phyloP scores from a whole-genome alignment of 2,888 invertebrate genomes.

The Amblyteles armatorius region DNA sequence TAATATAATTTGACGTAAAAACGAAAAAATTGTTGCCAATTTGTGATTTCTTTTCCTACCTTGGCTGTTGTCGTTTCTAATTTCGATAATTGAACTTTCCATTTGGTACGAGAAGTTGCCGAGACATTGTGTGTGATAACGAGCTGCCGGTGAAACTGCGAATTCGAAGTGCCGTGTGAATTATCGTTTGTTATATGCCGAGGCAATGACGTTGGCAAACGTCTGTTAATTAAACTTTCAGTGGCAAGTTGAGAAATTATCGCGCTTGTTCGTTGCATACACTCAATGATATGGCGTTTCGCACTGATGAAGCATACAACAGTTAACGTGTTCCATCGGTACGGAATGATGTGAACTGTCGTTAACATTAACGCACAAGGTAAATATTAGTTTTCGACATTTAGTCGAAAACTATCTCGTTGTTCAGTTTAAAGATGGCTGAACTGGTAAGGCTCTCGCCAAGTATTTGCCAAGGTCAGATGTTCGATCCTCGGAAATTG shows the following conservation, averaged over 20 bases:
- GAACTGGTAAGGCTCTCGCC: too few species aligned
- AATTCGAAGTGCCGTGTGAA: not conserved
- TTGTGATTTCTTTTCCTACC: conserved; percentile 7
- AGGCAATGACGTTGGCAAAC: not conserved
- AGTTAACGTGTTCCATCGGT: not conserved
- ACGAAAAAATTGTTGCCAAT: conserved; percentile 17
- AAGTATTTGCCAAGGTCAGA: too few species aligned
- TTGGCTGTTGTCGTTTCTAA: not conserved
- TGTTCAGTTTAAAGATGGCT: too few species aligned
- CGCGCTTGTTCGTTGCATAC: not conserved
- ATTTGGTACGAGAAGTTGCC: not conserved
- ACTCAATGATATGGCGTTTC: conserved; percentile 6
- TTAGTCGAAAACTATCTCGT: too few species aligned
- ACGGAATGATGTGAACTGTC: not conserved
- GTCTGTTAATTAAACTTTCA: not conserved
- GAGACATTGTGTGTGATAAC: not conserved
- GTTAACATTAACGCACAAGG: not conserved
- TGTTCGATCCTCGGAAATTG: too few species aligned
- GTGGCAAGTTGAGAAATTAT: not conserved
- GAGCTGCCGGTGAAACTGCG: conserved; percentile 6
- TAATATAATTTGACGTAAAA: conserved; percentile 71
- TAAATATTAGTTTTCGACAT: too few species aligned
- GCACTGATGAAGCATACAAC: not conserved
- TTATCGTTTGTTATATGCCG: not conserved
- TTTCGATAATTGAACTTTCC: not conserved